These are phyloP conservation scores for Homarus gammarus DNA, from an alignment of 2,888 invertebrate species.

Conservation along the genomic window DNA sequence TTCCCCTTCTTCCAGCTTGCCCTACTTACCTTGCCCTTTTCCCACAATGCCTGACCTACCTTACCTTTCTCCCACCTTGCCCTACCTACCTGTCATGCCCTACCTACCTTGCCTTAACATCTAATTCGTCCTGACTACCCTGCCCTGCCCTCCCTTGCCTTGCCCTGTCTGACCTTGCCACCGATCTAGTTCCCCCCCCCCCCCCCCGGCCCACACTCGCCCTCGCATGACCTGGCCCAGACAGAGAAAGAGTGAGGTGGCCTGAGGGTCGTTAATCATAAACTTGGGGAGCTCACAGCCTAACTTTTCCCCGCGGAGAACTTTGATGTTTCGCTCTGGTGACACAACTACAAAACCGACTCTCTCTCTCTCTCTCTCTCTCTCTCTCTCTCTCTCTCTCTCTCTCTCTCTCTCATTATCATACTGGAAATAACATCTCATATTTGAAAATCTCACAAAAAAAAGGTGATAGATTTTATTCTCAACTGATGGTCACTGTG, in stretches of 20 bases:
- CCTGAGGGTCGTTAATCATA: conserved; percentile 57
- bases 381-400: conserved; percentile 2
- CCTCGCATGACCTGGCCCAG: conserved; percentile 63
- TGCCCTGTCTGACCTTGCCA: neutral
- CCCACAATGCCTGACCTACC: neutral
- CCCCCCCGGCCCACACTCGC: neutral
- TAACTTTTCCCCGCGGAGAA: conserved; percentile 53
- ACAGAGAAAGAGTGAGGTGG: conserved; percentile 66
- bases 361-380: conserved; percentile 12
- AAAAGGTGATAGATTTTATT: no score
- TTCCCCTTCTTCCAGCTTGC: neutral
- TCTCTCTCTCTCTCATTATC: conserved; percentile 22
- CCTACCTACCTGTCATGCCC: conserved; percentile 8
- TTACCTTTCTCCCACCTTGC: neutral
- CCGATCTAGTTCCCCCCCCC: neutral
- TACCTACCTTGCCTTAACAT: neutral
- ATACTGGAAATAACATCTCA: no score
- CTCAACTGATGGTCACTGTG: no score
- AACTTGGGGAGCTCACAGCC: conserved; percentile 48
- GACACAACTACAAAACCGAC: conserved; percentile 49
- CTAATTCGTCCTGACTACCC: no score
- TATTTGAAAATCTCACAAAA: no score
- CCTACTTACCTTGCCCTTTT: neutral
- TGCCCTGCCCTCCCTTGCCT: conserved; percentile 3
- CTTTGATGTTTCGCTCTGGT: conserved; percentile 50